Evolutionary conservation across 2,113 vertebrate genomes (phyloP), one percentile per base, ranked within the genome.

Genomic region (Dermatemys mawii): DNA sequence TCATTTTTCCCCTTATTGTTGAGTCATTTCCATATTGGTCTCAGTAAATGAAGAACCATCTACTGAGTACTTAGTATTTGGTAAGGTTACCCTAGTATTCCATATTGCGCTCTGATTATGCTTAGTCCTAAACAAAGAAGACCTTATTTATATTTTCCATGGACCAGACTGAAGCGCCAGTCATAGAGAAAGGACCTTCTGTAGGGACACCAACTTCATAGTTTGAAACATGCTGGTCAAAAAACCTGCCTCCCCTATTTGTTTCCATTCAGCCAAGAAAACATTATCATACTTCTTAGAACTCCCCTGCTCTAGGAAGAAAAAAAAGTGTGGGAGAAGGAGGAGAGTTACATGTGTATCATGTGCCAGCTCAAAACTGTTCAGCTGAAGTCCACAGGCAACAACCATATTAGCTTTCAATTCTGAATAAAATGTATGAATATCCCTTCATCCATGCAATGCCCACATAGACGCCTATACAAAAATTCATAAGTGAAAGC

Each of bases 361-460:
- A 55, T 67, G 91, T 90, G 70, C 54, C 76, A 91, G 48, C 54
- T 35, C 82, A 46, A 86, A 90, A 41, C 50, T 13, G 29, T 86
- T 87, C 86, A 81, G 88, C 54, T 41, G 95, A 97, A 84, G 35
- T 67, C 32, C 35, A 19, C 6, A 12, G 35, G 35, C 35, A n/a
- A 67, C 32, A n/a, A 84, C 51, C 81, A 92, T 90, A 53, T 94
- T 95, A 93, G 51, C 86, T 95, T 81, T 85, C 79, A 82, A 82
- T 12, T 4, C 73, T 80, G 90, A 75, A 54, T 46, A 53, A 75
- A 85, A 38, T 44, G 17, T 79, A 81, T 67, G 11, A 91, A 76
- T 92, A 46, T 70, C 19, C 8, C 22, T 2, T 76, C 11, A 44
- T 1, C 86, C 44, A 5, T 57, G 19, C 51, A 17, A 4, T 14